Percentiles rank a stretch among this genome's conserved stretches.
These are phyloP conservation scores for Myocastor coypus DNA, from an alignment of 2,113 vertebrate genomes.

Conservation along the genomic window DNA sequence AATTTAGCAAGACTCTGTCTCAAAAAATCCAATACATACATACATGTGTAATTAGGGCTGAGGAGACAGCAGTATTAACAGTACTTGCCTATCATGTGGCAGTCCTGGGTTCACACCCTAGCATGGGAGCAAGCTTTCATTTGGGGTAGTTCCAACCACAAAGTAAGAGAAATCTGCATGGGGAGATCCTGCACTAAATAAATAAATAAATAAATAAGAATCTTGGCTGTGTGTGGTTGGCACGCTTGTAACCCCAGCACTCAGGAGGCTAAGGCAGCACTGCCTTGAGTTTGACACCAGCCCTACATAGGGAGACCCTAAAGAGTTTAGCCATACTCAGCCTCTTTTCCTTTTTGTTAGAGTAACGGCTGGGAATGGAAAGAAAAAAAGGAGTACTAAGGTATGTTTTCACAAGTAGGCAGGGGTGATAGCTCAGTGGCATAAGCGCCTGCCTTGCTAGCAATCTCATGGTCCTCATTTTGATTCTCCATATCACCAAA, in stretches of 20 bases:
- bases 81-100: neutral
- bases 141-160: neutral
- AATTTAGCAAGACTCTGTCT: neutral
- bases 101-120: neutral
- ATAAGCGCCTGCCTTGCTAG: too few relatives aligned
- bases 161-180: neutral
- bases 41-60: neutral
- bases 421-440: too few relatives aligned
- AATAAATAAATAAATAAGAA: neutral
- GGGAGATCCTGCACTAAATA: too few relatives aligned
- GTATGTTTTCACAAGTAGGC: slow-evolving; percentile 30
- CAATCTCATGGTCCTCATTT: too few relatives aligned
- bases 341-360: neutral
- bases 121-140: neutral
- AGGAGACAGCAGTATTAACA: neutral
- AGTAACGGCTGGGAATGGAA: neutral
- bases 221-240: neutral
- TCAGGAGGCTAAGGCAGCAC: neutral
- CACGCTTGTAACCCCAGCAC: neutral
- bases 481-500: too few relatives aligned
- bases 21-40: neutral
- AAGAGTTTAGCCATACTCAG: neutral
- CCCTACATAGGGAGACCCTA: neutral
- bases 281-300: too few relatives aligned
- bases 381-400: neutral